Conservation (phyloP, 1,140 invertebrate genomes). For the Orius laevigatus region DNA sequence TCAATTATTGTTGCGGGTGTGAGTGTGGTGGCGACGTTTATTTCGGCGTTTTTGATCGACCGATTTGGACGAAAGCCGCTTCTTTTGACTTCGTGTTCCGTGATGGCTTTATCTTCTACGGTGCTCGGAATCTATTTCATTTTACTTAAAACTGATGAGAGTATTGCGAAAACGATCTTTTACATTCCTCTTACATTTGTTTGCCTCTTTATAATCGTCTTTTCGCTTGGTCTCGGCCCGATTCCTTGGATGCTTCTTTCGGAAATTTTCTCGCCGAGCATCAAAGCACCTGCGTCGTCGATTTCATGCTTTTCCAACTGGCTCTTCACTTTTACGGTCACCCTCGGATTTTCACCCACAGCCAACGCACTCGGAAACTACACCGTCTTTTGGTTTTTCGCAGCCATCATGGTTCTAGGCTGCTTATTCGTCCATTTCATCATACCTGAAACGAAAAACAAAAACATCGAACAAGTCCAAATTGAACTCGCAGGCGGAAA, state of each 20-base stretch:
- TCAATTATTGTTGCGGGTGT: constrained; percentile 64
- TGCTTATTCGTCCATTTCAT: constrained; percentile 57
- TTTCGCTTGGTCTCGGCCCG: constrained; percentile 59
- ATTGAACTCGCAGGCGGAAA: constrained; percentile 31
- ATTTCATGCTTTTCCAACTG: constrained; percentile 62
- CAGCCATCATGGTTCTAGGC: constrained; percentile 48
- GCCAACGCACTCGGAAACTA: constrained; percentile 36
- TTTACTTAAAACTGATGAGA: constrained; percentile 28
- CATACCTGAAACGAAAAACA: constrained; percentile 82
- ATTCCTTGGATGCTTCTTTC: constrained; percentile 67
- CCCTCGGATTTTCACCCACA: constrained; percentile 53
- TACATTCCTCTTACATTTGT: constrained; percentile 56
- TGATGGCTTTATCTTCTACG: constrained; percentile 44
- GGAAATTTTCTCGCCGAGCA: constrained; percentile 52
- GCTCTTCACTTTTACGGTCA: constrained; percentile 63
- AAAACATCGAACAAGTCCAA: constrained; percentile 69
- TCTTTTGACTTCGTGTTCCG: constrained; percentile 41
- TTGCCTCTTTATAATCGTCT: constrained; percentile 57
- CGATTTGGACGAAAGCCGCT: constrained; percentile 53
- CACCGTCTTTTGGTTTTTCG: constrained; percentile 66
- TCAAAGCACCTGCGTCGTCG: constrained; percentile 56
- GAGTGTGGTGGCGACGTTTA: constrained; percentile 48
- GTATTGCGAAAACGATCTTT: constrained; percentile 26
- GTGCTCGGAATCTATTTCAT: constrained; percentile 44
- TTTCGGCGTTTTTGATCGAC: constrained; percentile 48